Conservation (phyloP, 2,113 vertebrate species). For the Cyprinodon brontotheroides region DNA sequence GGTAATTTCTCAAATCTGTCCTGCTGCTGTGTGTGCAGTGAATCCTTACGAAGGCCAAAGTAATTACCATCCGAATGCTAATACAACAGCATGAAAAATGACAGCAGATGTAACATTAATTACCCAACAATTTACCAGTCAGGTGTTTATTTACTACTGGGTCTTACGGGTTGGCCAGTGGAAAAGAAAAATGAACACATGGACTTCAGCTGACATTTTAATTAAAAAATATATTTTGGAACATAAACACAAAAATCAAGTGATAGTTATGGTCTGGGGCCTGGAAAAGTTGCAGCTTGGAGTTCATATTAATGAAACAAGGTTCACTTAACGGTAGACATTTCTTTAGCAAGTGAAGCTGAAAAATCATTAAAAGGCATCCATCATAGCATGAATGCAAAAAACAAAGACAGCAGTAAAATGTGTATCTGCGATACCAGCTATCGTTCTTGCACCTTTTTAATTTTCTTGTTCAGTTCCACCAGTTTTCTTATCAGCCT, state of each 20-base stretch:
- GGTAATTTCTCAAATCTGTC: constrained; percentile 17
- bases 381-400: background rate
- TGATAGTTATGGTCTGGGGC: background rate
- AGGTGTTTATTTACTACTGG: constrained; percentile 47
- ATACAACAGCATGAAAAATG: constrained; percentile 55
- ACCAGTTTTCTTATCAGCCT: background rate
- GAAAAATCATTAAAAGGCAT: background rate
- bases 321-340: background rate
- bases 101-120: constrained; percentile 47
- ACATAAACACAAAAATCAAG: constrained; percentile 10
- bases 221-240: constrained; percentile 28
- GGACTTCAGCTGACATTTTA: constrained; percentile 27
- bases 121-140: constrained; percentile 42
- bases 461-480: background rate
- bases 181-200: constrained; percentile 47
- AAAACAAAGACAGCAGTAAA: background rate
- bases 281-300: background rate
- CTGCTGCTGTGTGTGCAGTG: constrained; percentile 5
- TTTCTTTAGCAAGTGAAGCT: background rate
- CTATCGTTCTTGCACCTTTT: background rate
- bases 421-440: background rate
- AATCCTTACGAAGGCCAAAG: constrained; percentile 37
- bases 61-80: constrained; percentile 54
- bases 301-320: background rate
- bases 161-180: constrained; percentile 18